Percentiles rank a stretch among this genome's conserved stretches.
Conservation (phyloP, 1,140 invertebrate species). For the Intoshia linei region DNA sequence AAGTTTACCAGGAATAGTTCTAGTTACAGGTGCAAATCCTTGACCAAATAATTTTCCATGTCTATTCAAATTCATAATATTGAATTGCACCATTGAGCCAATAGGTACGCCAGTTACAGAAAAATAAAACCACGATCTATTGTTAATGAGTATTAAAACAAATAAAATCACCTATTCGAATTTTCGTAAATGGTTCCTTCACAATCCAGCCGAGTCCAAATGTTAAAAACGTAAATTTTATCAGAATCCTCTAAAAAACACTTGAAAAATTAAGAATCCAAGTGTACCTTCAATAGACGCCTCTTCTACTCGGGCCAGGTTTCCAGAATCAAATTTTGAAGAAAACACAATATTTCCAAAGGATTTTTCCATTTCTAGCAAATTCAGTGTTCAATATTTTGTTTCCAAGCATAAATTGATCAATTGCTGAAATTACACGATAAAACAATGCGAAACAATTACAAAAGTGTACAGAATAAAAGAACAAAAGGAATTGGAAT, state of each 20-base stretch:
- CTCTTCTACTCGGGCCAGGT: conserved; percentile 38
- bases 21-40: conserved; percentile 48
- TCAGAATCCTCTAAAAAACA: background rate
- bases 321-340: conserved; percentile 44
- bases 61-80: conserved; percentile 50
- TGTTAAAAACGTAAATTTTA: conserved; percentile 37
- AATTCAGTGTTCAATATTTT: too few relatives aligned
- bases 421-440: too few relatives aligned
- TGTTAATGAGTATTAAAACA: background rate
- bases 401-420: too few relatives aligned
- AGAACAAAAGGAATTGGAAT: too few relatives aligned
- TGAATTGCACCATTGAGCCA: conserved; percentile 34
- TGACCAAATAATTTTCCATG: conserved; percentile 61
- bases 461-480: too few relatives aligned
- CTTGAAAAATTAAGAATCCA: background rate
- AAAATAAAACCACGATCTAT: conserved; percentile 63
- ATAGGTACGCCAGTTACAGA: conserved; percentile 32
- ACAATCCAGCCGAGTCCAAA: conserved; percentile 62
- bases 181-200: conserved; percentile 53
- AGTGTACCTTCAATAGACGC: conserved; percentile 1
- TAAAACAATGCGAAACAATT: too few relatives aligned
- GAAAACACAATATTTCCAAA: conserved; percentile 16
- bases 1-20: conserved; percentile 24
- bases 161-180: conserved; percentile 30
- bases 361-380: too few relatives aligned